A percentile compares a stretch with the other conserved stretches of the same genome.
phyloP scores from a whole-genome alignment of 2,113 vertebrate species.

The Empidonax traillii region DNA sequence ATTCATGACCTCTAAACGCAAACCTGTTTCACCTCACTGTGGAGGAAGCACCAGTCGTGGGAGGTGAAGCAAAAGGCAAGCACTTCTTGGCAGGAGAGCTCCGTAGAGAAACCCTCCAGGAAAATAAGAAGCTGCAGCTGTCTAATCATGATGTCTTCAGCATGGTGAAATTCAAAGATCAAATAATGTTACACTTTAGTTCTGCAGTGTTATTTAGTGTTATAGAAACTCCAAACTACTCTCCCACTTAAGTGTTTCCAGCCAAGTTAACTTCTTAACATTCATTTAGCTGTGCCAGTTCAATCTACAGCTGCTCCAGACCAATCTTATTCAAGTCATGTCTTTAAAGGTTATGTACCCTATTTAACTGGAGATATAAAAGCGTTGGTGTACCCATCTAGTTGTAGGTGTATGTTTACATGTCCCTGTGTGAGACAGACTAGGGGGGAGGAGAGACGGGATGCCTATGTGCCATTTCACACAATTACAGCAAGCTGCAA shows the following conservation, averaged over 20 bases:
- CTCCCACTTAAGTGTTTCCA: not conserved
- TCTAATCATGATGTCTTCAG: not conserved
- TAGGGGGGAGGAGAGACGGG: accelerated
- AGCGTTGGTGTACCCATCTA: not conserved
- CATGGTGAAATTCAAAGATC: not conserved
- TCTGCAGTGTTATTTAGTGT: not conserved
- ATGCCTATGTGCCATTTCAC: not conserved
- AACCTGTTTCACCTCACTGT: not conserved
- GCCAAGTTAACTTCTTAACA: not conserved
- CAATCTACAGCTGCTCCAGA: not conserved
- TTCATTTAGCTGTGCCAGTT: not conserved
- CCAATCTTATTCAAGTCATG: not conserved
- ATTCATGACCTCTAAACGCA: not conserved
- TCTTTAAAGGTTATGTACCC: not conserved
- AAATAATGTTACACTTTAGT: not conserved
- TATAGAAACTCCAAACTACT: not conserved
- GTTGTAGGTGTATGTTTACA: not conserved
- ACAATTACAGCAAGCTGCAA: not conserved
- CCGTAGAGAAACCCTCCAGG: not conserved
- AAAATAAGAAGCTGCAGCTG: not conserved
- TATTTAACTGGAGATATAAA: not conserved
- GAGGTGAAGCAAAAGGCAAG: not conserved
- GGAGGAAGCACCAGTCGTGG: not conserved
- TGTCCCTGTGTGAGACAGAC: not conserved
- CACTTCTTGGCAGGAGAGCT: not conserved